phyloP scores from a whole-genome alignment of 2,113 vertebrate species.

The Chaetops frenatus region DNA sequence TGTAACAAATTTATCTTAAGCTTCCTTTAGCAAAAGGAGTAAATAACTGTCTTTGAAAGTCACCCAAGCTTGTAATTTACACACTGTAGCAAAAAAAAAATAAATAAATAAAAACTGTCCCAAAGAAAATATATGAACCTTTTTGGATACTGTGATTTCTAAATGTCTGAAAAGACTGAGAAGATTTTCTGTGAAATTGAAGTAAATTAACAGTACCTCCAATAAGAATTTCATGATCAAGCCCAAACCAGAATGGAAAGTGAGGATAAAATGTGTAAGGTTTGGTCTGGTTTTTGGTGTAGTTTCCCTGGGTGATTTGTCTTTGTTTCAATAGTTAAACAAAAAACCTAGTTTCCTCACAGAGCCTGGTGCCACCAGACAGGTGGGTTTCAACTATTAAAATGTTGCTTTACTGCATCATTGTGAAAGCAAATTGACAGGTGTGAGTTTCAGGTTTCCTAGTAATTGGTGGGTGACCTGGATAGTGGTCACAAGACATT shows the following conservation, averaged over 20 bases:
- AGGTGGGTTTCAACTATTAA: background rate
- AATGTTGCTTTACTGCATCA: background rate
- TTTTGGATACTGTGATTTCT: conserved; percentile 36
- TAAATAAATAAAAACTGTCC: conserved; percentile 52
- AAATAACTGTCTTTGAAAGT: conserved; percentile 64
- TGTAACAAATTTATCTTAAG: conserved; percentile 54
- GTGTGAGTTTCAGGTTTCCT: background rate
- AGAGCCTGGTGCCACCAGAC: background rate
- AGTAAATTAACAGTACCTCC: background rate
- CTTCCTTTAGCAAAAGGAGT: conserved; percentile 39
- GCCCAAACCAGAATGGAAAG: background rate
- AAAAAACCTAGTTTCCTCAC: background rate
- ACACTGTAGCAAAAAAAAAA: conserved; percentile 50
- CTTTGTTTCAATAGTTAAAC: background rate
- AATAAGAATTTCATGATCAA: background rate
- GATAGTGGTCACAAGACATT: background rate
- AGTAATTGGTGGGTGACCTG: background rate
- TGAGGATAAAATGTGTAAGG: background rate
- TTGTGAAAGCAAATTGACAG: background rate
- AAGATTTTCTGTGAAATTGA: background rate
- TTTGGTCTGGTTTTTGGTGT: background rate
- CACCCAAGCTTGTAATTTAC: conserved; percentile 68
- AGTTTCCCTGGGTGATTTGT: background rate
- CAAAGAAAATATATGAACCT: conserved; percentile 39
- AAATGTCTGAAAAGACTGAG: background rate